These are phyloP conservation scores for Drosophila yooni DNA, from an alignment of 2,888 invertebrate genomes.

Conservation along the genomic window DNA sequence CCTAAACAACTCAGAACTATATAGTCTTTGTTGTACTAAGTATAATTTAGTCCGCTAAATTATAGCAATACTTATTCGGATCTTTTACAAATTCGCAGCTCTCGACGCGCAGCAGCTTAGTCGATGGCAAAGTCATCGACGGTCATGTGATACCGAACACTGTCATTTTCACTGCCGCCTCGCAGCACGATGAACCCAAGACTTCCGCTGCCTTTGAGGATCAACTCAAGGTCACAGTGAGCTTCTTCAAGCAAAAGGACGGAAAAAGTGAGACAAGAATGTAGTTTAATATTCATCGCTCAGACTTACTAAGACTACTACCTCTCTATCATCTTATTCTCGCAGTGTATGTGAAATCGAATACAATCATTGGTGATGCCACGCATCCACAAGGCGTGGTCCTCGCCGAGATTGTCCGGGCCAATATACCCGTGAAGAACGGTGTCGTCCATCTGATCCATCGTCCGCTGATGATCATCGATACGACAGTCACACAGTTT, in stretches of 20 bases:
- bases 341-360: conserved; percentile 92
- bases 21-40: too few species aligned
- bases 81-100: conserved; percentile 85
- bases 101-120: conserved; percentile 89
- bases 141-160: conserved; percentile 95
- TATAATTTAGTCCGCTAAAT: neutral
- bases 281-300: neutral
- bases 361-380: conserved; percentile 91
- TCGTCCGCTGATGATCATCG: conserved; percentile 95
- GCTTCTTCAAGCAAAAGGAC: conserved; percentile 90
- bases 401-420: conserved; percentile 93
- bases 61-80: neutral
- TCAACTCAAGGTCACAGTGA: conserved; percentile 92
- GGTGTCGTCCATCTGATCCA: conserved; percentile 97
- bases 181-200: conserved; percentile 90
- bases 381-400: conserved; percentile 93
- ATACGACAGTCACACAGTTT: conserved; percentile 94
- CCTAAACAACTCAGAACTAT: neutral
- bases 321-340: neutral
- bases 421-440: conserved; percentile 96
- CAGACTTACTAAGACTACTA: neutral
- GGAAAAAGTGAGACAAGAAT: conserved; percentile 87
- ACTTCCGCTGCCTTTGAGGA: conserved; percentile 93
- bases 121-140: conserved; percentile 94
- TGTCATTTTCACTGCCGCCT: conserved; percentile 94